Percentiles rank a stretch among this genome's conserved stretches.
These are phyloP conservation scores for Criorhina ranunculi DNA, from an alignment of 2,888 invertebrate species.

Conservation along the genomic window DNA sequence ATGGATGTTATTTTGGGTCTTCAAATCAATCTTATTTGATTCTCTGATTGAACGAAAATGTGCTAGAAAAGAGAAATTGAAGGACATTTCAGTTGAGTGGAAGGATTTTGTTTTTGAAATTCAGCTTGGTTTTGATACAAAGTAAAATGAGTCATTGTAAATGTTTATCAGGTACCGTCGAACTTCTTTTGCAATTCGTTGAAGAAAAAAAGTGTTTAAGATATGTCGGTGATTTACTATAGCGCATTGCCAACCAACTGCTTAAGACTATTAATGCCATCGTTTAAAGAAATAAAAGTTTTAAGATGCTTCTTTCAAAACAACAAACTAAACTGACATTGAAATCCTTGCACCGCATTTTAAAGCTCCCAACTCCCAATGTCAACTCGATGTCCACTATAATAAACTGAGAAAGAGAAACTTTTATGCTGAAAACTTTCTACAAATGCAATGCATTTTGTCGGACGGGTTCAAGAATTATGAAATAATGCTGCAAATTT, in stretches of 20 bases:
- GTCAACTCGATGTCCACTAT: background rate
- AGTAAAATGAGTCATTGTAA: no score
- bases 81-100: conserved; percentile 13
- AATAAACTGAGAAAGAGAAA: background rate
- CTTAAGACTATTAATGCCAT: no score
- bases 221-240: no score
- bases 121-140: background rate
- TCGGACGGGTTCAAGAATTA: conserved; percentile 16
- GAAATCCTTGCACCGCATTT: background rate
- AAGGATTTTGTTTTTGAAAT: background rate
- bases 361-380: conserved; percentile 8
- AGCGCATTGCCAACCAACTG: no score
- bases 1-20: conserved; percentile 14
- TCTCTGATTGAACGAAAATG: conserved; percentile 12
- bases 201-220: no score
- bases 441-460: background rate
- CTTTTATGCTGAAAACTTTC: conserved; percentile 48
- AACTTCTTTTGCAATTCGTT: no score
- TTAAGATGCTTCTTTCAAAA: background rate
- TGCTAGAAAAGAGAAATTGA: background rate
- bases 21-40: conserved; percentile 26
- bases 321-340: conserved; percentile 14
- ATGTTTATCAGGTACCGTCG: no score
- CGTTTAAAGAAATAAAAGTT: background rate
- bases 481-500: conserved; percentile 43